Percentiles rank a stretch among this genome's conserved stretches.
Evolutionary conservation across 2,888 invertebrate genomes (phyloP).

Genomic region (Tromatobia lineatoria): DNA sequence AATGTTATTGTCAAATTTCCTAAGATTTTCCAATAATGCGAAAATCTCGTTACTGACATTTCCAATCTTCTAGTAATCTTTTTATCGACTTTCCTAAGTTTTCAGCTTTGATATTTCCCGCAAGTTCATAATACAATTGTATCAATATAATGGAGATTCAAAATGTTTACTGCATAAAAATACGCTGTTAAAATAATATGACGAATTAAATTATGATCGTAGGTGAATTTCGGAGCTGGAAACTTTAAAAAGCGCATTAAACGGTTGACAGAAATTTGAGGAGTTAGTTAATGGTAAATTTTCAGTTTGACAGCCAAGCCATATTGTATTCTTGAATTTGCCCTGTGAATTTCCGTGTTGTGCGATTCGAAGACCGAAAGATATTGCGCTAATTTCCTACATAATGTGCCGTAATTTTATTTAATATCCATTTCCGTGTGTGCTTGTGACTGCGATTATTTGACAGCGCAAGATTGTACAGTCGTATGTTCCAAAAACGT

Average conservation of each 20-base stretch:
- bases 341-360: background rate
- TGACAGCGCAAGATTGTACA: slow-evolving; percentile 24
- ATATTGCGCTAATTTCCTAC: slow-evolving; percentile 27
- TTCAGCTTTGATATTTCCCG: background rate
- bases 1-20: too few relatives aligned
- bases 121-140: too few relatives aligned
- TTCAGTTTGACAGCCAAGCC: too few relatives aligned
- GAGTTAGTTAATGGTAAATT: too few relatives aligned
- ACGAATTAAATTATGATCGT: too few relatives aligned
- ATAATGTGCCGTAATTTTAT: slow-evolving; percentile 3
- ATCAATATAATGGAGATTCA: too few relatives aligned
- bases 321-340: too few relatives aligned
- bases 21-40: background rate
- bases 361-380: background rate
- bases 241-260: background rate
- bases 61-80: background rate
- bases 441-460: slow-evolving; percentile 63
- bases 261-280: background rate
- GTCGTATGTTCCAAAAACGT: slow-evolving; percentile 18
- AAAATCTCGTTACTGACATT: background rate
- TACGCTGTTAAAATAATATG: too few relatives aligned
- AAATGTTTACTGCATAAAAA: too few relatives aligned
- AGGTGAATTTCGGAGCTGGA: background rate
- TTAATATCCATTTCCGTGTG: background rate
- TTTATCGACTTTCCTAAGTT: background rate